Evolutionary conservation across 2,113 vertebrate species (phyloP).

Genomic region (Ranitomeya imitator): DNA sequence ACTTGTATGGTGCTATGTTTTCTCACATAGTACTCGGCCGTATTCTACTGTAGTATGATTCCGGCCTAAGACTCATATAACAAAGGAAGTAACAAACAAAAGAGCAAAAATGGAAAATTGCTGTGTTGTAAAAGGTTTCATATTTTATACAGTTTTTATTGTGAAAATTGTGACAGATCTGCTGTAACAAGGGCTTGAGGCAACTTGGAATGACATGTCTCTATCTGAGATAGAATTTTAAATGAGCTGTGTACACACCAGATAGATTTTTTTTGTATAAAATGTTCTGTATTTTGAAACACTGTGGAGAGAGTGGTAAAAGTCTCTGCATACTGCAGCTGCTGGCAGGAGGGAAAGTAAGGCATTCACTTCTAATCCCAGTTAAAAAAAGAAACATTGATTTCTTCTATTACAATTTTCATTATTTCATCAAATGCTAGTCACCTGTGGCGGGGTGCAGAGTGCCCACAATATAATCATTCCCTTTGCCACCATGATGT

Average conservation of each 20-base stretch:
- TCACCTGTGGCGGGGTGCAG: slow-evolving; percentile 38
- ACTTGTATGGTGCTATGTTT: too few relatives aligned
- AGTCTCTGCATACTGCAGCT: slow-evolving; percentile 12
- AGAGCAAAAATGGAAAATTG: too few relatives aligned
- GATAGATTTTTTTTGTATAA: neutral
- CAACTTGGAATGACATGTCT: neutral
- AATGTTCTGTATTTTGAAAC: neutral
- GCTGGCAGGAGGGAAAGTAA: slow-evolving; percentile 44
- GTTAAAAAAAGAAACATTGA: slow-evolving; percentile 46
- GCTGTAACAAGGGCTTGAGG: neutral
- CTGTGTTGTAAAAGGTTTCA: too few relatives aligned
- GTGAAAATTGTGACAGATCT: too few relatives aligned
- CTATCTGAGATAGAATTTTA: neutral
- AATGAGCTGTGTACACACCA: neutral
- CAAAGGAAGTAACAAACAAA: too few relatives aligned
- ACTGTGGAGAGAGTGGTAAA: slow-evolving; percentile 3
- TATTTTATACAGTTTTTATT: too few relatives aligned
- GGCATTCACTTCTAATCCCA: slow-evolving; percentile 41
- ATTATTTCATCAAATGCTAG: slow-evolving; percentile 51
- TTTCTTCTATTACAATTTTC: slow-evolving; percentile 46
- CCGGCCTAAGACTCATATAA: too few relatives aligned
- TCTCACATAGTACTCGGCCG: too few relatives aligned
- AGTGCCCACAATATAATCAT: slow-evolving; percentile 47
- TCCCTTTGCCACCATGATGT: slow-evolving; percentile 18
- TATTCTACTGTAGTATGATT: too few relatives aligned